Evolutionary conservation across 2,888 invertebrate genomes (phyloP), one percentile per base, ranked within the genome.

Genomic region (Nezara viridula): DNA sequence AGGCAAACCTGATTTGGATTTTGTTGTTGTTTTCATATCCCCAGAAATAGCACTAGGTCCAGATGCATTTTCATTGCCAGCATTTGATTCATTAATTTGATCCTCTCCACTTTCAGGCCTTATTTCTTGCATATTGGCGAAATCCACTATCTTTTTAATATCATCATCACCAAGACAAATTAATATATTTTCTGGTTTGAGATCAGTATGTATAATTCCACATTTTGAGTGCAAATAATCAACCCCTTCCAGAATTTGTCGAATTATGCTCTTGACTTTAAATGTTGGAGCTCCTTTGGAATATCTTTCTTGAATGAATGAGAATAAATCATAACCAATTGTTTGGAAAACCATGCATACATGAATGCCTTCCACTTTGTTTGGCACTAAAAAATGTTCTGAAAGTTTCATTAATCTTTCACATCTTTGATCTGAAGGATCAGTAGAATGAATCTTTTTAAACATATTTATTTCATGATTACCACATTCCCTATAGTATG

Each of bases 121-220:
- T 5, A 9, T 27, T 66, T 32, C 32, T 60, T 9, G 32, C 0
- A 19, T 27, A 37, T 3, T 32, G 19, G 6, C n/a, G n/a, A 24
- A 19, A 55, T 55, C 7, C 9, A n/a, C 10, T 9, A 55, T 27
- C 60, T 27, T 66, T 66, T 4, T 32, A 32, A 32, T 19, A 16
- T 66, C 66, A 66, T 32, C 19, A 16, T 66, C 32, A 32, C 19
- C 66, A 16, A 66, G 32, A 66, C 32, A 32, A 66, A 66, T 16
- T 32, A 66, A 7, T 66, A 66, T 66, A 24, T 66, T 66, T 66
- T 66, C 66, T 66, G 66, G 66, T 66, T 66, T 66, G 5, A 66
- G 66, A 66, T 66, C 66, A 66, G 66, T 66, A 66, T 66, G 66
- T 32, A 66, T 66, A 16, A 66, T 14, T 14, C 66, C 66, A 66